A percentile compares a stretch with the other conserved stretches of the same genome.
These are phyloP conservation scores for Zeugodacus cucurbitae DNA, from an alignment of 1,140 invertebrate species.

Conservation along the genomic window DNA sequence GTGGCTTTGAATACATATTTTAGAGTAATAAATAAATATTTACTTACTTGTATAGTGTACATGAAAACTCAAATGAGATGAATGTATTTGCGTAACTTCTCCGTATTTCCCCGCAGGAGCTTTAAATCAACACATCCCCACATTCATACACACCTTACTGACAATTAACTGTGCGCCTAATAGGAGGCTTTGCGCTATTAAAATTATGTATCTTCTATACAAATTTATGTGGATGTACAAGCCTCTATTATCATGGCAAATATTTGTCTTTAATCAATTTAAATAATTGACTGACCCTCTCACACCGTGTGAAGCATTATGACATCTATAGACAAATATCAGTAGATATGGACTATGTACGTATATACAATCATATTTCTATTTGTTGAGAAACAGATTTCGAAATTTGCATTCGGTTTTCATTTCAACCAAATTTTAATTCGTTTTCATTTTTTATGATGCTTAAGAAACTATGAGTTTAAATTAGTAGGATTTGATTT, in stretches of 20 bases:
- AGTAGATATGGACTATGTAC: too few species aligned
- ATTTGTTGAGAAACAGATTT: too few species aligned
- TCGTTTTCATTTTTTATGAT: too few species aligned
- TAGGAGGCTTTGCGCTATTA: background rate
- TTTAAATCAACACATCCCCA: background rate
- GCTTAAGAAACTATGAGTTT: too few species aligned
- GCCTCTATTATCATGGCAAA: background rate
- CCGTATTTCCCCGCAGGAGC: background rate
- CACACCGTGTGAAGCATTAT: background rate
- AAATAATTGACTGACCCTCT: background rate
- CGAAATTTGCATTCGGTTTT: too few species aligned
- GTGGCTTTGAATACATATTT: background rate
- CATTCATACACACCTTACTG: background rate
- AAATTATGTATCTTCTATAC: background rate
- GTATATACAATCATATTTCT: too few species aligned
- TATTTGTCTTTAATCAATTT: conserved; percentile 11
- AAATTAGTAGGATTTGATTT: too few species aligned
- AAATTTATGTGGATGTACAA: too few species aligned
- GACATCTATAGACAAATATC: too few species aligned
- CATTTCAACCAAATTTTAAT: too few species aligned
- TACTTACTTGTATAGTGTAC: background rate
- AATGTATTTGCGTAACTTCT: background rate
- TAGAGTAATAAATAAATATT: background rate
- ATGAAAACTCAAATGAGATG: background rate
- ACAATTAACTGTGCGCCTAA: background rate